Conservation (phyloP, 2,888 invertebrate genomes). For the Pilophorus perplexus region DNA sequence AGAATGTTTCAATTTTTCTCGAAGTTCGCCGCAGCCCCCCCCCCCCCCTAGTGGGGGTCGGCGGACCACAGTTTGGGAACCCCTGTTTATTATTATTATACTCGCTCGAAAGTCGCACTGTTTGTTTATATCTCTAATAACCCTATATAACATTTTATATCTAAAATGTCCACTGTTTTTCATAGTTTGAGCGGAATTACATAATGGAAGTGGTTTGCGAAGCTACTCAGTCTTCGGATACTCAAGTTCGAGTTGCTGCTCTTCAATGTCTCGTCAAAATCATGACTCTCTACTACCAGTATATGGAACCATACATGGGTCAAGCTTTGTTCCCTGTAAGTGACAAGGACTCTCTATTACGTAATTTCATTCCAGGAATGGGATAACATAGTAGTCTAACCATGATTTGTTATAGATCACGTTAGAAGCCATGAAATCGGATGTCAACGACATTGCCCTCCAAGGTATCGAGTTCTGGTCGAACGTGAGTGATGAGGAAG, state of each 20-base stretch:
- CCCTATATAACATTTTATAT: too few relatives aligned
- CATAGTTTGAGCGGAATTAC: slow-evolving; percentile 85
- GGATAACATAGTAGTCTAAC: too few relatives aligned
- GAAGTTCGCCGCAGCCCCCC: too few relatives aligned
- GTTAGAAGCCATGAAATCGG: slow-evolving; percentile 96
- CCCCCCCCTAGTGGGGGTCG: too few relatives aligned
- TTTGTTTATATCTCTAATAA: too few relatives aligned
- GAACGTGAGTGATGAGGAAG: slow-evolving; percentile 98
- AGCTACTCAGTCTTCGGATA: slow-evolving; percentile 90
- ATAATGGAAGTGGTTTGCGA: slow-evolving; percentile 99
- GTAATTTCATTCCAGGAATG: too few relatives aligned
- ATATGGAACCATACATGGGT: slow-evolving; percentile 99
- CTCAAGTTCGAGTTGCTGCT: slow-evolving; percentile 92
- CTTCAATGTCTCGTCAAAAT: slow-evolving; percentile 98
- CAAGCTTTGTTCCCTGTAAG: slow-evolving; percentile 88
- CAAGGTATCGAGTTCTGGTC: slow-evolving; percentile 99
- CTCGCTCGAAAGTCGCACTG: too few relatives aligned
- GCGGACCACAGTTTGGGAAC: too few relatives aligned
- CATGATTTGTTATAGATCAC: slow-evolving; percentile 66
- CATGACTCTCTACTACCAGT: slow-evolving; percentile 95
- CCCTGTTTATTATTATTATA: too few relatives aligned
- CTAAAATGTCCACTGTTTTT: slow-evolving; percentile 31
- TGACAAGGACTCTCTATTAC: slow-evolving; percentile 46
- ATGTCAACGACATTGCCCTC: slow-evolving; percentile 90
- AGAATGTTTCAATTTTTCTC: too few relatives aligned